A percentile compares a stretch with the other conserved stretches of the same genome.
Conservation (phyloP, 2,888 invertebrate species). For the Stenotaenia linearis region DNA sequence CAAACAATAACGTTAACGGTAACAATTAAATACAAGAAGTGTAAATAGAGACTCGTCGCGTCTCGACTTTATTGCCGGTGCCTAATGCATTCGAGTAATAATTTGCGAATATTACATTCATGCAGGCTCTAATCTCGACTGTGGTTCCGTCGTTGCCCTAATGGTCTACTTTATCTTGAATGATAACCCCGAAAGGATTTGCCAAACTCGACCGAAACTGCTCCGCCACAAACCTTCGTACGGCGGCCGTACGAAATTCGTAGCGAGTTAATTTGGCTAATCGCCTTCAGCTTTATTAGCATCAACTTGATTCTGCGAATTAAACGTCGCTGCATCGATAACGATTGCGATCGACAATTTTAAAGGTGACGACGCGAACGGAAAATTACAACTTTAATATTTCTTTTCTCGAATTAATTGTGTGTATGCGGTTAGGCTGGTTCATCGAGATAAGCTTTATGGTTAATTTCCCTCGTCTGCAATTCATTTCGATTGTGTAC, state of each 20-base stretch:
- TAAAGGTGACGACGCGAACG: neutral
- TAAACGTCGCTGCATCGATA: no score
- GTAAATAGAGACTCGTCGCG: neutral
- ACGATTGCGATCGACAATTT: neutral
- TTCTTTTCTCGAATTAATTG: constrained; percentile 14
- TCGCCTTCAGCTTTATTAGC: no score
- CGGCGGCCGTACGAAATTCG: no score
- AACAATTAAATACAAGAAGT: no score
- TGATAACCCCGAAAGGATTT: constrained; percentile 5
- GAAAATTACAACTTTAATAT: constrained; percentile 10
- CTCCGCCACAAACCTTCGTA: neutral
- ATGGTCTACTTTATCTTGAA: constrained; percentile 9
- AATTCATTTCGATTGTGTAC: constrained; percentile 8
- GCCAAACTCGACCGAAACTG: neutral
- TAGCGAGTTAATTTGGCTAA: no score
- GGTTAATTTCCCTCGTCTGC: constrained; percentile 14
- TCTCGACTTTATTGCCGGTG: neutral
- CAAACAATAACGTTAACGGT: no score
- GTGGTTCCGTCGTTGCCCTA: neutral
- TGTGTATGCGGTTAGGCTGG: constrained; percentile 13
- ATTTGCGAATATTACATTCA: constrained; percentile 26
- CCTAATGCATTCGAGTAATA: constrained; percentile 20
- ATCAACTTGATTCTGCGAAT: no score
- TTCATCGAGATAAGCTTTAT: neutral
- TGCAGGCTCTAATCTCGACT: neutral